Evolutionary conservation across 2,888 invertebrate genomes (phyloP), one percentile per base, ranked within the genome.

Genomic region (Pyrrhia umbra): DNA sequence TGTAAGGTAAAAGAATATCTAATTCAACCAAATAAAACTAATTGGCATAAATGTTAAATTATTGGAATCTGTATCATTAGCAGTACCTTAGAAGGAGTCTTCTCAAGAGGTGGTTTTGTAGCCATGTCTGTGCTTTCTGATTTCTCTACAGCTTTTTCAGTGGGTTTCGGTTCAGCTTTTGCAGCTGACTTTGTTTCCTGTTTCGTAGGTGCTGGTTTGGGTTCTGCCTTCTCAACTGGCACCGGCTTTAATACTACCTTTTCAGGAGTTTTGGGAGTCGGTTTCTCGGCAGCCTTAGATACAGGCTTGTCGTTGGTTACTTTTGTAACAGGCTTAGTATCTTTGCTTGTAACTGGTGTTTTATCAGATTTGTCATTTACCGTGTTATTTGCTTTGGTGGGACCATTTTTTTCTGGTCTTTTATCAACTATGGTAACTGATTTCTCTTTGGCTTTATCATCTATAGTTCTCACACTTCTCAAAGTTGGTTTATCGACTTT

Each of bases 61-160:
- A n/a, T 27, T 40, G 40, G 9, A 55, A 21, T 34, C 13, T 43
- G 6, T 42, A 9, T 21, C 6, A 27, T 9, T 8, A 13, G 6
- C 9, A 25, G 40, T 87, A 93, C 94, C 92, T 94, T 95, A 5
- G 94, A 90, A 40, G 94, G 88, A 43, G 86, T 68, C 66, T 94
- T 94, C 70, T 94, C 94, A 37, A 91, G 60, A 0, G 93, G 94
- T 64, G 95, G 95, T 83, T 95, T 95, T 0, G 95, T 93, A 13
- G 94, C 92, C 94, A 95, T 94, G 77, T 90, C 91, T 72, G 87
- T 87, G 15, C 91, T 91, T 77, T 93, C 92, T 51, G 71, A 59
- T 74, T 90, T 91, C 46, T 84, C 87, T 73, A 83, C 79, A 65
- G 80, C 63, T 65, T 88, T 88, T 63, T 80, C 83, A 56, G 82